Evolutionary conservation across 1,140 invertebrate species (phyloP).

Genomic region (Bombus sibiricus): DNA sequence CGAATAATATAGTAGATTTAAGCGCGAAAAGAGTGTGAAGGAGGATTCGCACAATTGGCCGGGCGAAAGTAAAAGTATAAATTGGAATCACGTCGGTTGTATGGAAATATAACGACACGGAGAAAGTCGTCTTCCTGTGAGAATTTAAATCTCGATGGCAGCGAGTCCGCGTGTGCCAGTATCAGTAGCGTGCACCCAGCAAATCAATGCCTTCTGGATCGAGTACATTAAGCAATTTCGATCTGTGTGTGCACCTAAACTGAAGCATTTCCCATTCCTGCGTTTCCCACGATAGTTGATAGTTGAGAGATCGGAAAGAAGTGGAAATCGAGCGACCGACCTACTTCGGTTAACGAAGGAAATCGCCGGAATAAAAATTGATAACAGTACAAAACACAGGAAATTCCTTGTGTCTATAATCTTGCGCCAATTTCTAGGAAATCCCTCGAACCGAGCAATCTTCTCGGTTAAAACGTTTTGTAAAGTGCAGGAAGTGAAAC

Average conservation of each 20-base stretch:
- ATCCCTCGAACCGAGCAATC: not conserved
- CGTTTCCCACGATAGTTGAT: slow-evolving; percentile 20
- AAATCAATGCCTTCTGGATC: not conserved
- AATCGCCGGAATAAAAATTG: not conserved
- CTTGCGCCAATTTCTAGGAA: not conserved
- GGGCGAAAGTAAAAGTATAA: slow-evolving; percentile 39
- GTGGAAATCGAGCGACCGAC: not conserved
- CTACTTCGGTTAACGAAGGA: not conserved
- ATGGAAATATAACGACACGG: slow-evolving; percentile 33
- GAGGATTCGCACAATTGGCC: not conserved
- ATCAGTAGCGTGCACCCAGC: not conserved
- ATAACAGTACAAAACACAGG: not conserved
- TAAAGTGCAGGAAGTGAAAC: not conserved
- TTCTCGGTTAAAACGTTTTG: no score
- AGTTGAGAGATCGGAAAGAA: slow-evolving; percentile 7
- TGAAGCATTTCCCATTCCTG: slow-evolving; percentile 1
- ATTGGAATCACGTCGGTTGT: slow-evolving; percentile 21
- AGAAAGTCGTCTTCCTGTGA: slow-evolving; percentile 34
- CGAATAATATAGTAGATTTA: not conserved
- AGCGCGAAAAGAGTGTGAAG: not conserved
- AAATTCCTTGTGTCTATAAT: not conserved
- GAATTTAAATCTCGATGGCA: slow-evolving; percentile 22
- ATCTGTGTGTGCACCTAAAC: not conserved
- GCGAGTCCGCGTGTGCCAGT: not conserved
- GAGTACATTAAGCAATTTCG: not conserved